Evolutionary conservation across 2,797 vertebrate genomes (phyloP).

Genomic region (Xenopus petersii): DNA sequence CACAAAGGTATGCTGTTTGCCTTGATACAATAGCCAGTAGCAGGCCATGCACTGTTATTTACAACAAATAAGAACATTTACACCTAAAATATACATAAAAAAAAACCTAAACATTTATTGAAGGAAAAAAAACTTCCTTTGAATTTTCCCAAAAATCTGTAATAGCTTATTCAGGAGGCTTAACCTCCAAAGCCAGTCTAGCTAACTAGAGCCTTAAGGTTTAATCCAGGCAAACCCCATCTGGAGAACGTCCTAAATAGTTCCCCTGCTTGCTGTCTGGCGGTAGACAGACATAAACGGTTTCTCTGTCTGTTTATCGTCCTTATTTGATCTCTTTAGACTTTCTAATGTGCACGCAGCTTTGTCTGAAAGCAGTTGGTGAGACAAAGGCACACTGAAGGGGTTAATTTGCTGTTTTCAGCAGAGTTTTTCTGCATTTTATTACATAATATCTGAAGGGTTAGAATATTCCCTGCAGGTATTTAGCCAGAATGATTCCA

Average conservation of each 20-base stretch:
- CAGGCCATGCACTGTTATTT: background rate
- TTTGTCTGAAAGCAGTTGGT: conserved; percentile 42
- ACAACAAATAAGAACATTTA: conserved; percentile 10
- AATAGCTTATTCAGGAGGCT: conserved; percentile 60
- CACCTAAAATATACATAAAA: conserved; percentile 19
- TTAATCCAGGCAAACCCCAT: conserved; percentile 61
- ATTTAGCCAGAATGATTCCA: too few relatives aligned
- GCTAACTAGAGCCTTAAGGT: conserved; percentile 60
- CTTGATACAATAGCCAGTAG: background rate
- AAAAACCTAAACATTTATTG: conserved; percentile 20
- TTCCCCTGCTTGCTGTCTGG: conserved; percentile 52
- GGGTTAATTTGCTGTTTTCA: background rate
- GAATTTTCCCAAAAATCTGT: conserved; percentile 46
- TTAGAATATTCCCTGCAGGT: too few relatives aligned
- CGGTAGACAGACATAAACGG: conserved; percentile 28
- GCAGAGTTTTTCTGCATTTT: background rate
- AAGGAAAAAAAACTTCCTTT: conserved; percentile 30
- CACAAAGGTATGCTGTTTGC: background rate
- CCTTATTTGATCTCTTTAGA: conserved; percentile 63
- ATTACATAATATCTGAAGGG: too few relatives aligned
- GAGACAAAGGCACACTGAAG: background rate
- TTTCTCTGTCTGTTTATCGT: conserved; percentile 52
- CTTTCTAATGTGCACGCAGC: conserved; percentile 59
- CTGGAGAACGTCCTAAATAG: conserved; percentile 60
- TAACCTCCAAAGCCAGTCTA: conserved; percentile 58